Conservation (phyloP, 2,888 invertebrate species). For the Apocheima hispidaria region DNA sequence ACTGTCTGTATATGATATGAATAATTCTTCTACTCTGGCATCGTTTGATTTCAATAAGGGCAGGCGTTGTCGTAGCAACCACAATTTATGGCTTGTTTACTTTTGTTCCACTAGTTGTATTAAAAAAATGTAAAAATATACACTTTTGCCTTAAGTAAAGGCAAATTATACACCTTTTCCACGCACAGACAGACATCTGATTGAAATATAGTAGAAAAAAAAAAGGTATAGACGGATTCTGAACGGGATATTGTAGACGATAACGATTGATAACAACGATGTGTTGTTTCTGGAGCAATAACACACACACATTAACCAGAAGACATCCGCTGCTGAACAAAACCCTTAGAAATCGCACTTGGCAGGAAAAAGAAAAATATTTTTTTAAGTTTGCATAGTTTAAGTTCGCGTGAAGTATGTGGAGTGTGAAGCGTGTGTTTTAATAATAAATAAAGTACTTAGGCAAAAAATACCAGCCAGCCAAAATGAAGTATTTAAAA, state of each 20-base stretch:
- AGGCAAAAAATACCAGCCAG: too few species aligned
- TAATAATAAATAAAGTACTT: too few species aligned
- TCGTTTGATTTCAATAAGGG: constrained; percentile 43
- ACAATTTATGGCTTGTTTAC: constrained; percentile 44
- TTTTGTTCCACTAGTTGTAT: constrained; percentile 41
- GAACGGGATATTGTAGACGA: constrained; percentile 6
- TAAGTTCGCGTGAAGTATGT: too few species aligned
- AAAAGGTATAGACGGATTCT: constrained; percentile 13
- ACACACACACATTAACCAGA: too few species aligned
- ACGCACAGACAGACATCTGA: constrained; percentile 22
- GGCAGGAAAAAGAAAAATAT: too few species aligned
- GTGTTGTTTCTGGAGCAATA: constrained; percentile 2
- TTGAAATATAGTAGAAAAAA: constrained; percentile 38
- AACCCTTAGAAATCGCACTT: too few species aligned
- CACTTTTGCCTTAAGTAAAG: constrained; percentile 2
- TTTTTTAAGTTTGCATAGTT: too few species aligned
- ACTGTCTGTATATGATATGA: constrained; percentile 35
- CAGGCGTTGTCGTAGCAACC: constrained; percentile 30
- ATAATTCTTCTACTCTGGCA: constrained; percentile 41
- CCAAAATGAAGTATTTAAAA: too few species aligned
- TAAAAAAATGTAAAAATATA: constrained; percentile 40
- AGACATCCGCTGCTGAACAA: too few species aligned
- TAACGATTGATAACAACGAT: constrained; percentile 9
- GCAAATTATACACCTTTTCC: not conserved
- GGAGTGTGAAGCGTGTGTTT: too few species aligned